phyloP scores from a whole-genome alignment of 2,797 vertebrate genomes.

The Rhinichthys osculus region DNA sequence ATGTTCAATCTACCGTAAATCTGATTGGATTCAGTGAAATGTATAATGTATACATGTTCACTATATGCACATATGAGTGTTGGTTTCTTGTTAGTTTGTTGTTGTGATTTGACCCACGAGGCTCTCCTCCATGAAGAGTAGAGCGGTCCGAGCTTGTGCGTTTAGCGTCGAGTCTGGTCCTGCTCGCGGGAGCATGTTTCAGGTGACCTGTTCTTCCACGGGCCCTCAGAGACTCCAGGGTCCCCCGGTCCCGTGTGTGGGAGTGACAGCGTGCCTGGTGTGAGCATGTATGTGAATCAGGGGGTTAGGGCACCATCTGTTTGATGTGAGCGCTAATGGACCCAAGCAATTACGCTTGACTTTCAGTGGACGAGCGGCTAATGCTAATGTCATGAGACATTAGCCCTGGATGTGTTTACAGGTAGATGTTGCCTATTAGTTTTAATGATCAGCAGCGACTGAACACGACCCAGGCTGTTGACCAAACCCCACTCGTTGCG shows the following conservation, averaged over 20 bases:
- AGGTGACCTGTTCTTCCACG: background rate
- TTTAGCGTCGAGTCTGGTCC: conserved; percentile 63
- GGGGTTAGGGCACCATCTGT: conserved; percentile 73
- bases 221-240: background rate
- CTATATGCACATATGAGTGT: background rate
- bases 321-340: conserved; percentile 76
- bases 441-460: background rate
- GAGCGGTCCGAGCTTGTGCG: conserved; percentile 21
- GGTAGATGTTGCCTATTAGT: conserved; percentile 21
- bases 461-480: conserved; percentile 3
- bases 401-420: conserved; percentile 53
- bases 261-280: background rate
- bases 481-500: background rate
- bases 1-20: background rate
- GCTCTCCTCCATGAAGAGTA: background rate
- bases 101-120: conserved; percentile 56
- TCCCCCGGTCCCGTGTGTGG: conserved; percentile 14
- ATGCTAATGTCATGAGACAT: conserved; percentile 60
- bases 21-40: background rate
- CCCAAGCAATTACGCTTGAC: conserved; percentile 76
- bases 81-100: background rate
- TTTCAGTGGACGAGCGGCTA: conserved; percentile 68
- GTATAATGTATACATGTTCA: background rate
- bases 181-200: conserved; percentile 29
- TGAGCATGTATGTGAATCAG: conserved; percentile 38